phyloP scores from a whole-genome alignment of 1,140 invertebrate genomes.

The Pentalonia nigronervosa region DNA sequence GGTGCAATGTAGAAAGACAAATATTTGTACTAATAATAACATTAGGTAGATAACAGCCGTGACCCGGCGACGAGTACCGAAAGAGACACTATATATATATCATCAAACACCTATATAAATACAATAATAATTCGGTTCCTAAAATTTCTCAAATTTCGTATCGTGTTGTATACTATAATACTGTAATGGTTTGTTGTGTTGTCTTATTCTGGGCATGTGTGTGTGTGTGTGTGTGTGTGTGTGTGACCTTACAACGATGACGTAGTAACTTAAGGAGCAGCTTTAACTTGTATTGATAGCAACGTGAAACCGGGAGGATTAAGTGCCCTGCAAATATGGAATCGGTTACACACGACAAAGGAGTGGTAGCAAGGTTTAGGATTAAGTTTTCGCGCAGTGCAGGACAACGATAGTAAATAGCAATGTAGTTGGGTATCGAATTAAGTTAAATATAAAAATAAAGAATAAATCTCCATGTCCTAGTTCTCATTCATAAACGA shows the following conservation, averaged over 20 bases:
- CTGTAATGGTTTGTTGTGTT: not conserved
- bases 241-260: too few relatives aligned
- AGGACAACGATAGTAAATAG: not conserved
- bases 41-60: not conserved
- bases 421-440: not conserved
- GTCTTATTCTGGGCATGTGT: not conserved
- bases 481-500: not conserved
- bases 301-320: not conserved
- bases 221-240: not conserved
- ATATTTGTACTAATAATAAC: conserved; percentile 12
- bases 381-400: not conserved
- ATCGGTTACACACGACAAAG: not conserved
- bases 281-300: not conserved
- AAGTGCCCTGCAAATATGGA: too few relatives aligned
- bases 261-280: not conserved
- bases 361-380: not conserved
- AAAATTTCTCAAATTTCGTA: not conserved
- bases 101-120: not conserved
- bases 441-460: not conserved
- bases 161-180: not conserved
- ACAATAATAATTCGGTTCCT: not conserved
- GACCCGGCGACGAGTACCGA: not conserved
- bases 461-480: not conserved
- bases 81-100: not conserved
- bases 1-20: not conserved